Percentiles rank a stretch among this genome's conserved stretches.
These are phyloP conservation scores for Xenopus petersii DNA, from an alignment of 2,797 vertebrate genomes.

Conservation along the genomic window DNA sequence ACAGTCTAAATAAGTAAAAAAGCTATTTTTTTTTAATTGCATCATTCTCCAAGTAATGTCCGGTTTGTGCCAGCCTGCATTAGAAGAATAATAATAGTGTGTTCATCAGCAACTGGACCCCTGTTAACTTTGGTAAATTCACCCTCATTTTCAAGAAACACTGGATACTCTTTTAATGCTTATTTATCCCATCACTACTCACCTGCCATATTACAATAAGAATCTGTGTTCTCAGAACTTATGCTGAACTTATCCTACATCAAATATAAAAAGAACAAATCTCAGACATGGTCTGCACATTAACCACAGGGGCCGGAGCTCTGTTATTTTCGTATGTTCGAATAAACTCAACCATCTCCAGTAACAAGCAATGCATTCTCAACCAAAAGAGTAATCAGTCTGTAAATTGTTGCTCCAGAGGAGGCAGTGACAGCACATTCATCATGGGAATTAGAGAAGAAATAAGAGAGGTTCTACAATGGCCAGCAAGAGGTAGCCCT, in stretches of 20 bases:
- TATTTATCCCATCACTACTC: no score
- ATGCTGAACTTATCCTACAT: background rate
- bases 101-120: no score
- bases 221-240: background rate
- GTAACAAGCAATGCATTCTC: slow-evolving; percentile 25
- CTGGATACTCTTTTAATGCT: no score
- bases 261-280: slow-evolving; percentile 1
- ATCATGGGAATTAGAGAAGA: slow-evolving; percentile 45
- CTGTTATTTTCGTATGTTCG: slow-evolving; percentile 22
- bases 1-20: no score
- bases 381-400: slow-evolving; percentile 40
- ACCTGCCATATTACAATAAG: no score
- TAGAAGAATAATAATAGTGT: no score
- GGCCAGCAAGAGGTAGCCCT: background rate
- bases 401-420: slow-evolving; percentile 22
- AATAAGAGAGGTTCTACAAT: slow-evolving; percentile 27
- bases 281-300: background rate
- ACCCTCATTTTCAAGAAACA: no score
- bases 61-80: no score
- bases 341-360: slow-evolving; percentile 23
- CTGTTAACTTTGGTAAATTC: no score
- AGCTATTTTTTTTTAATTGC: no score
- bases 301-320: slow-evolving; percentile 13
- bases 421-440: slow-evolving; percentile 45
- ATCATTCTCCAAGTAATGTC: no score